Evolutionary conservation across 2,888 invertebrate genomes (phyloP).

Genomic region (Rotaria magnacalcarata): DNA sequence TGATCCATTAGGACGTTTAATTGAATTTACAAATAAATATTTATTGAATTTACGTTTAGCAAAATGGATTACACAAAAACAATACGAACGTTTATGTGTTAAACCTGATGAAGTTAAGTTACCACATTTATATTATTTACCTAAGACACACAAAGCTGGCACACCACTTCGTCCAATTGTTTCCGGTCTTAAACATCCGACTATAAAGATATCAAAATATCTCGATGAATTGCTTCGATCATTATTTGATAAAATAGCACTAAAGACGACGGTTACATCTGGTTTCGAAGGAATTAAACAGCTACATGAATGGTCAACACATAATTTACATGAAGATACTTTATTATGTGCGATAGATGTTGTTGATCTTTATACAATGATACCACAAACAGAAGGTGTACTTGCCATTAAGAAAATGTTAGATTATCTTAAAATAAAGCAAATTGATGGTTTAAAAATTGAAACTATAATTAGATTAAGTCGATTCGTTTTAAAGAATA

Average conservation of each 20-base stretch:
- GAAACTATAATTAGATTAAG: too few relatives aligned
- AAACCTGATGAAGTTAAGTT: not conserved
- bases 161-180: not conserved
- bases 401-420: too few relatives aligned
- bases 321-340: not conserved
- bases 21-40: not conserved
- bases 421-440: too few relatives aligned
- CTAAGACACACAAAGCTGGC: not conserved
- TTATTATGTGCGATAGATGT: not conserved
- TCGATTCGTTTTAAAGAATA: too few relatives aligned
- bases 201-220: not conserved
- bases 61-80: not conserved
- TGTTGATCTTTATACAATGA: too few relatives aligned
- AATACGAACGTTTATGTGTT: not conserved
- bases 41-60: not conserved
- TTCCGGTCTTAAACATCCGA: not conserved
- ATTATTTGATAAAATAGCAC: not conserved
- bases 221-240: not conserved
- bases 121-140: not conserved
- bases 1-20: too few relatives aligned
- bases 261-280: not conserved
- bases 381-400: too few relatives aligned
- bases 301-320: not conserved
- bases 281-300: not conserved
- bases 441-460: too few relatives aligned